Conservation (phyloP, 2,888 invertebrate genomes). For the Tetranychus truncatus region DNA sequence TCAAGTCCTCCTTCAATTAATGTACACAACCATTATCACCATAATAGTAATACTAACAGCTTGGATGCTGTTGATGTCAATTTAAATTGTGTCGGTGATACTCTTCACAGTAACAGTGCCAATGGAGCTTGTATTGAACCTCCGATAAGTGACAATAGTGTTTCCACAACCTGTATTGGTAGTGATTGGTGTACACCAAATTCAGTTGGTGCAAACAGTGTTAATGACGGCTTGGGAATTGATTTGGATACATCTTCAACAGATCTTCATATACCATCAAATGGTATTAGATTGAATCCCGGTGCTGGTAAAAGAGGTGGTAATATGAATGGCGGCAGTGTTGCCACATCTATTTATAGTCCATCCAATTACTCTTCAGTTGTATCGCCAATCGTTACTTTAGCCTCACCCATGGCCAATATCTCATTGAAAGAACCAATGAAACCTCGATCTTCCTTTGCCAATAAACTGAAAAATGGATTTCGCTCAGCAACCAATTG, state of each 20-base stretch:
- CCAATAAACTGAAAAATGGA: conserved; percentile 12
- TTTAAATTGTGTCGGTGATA: not conserved
- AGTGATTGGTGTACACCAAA: conserved; percentile 11
- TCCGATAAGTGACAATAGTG: conserved; percentile 38
- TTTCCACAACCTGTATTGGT: conserved; percentile 31
- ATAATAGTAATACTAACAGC: not conserved
- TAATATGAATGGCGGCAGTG: not conserved
- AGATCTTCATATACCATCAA: not conserved
- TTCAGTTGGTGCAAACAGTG: not conserved
- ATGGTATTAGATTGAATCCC: not conserved
- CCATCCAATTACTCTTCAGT: not conserved
- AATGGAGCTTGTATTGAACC: conserved; percentile 11
- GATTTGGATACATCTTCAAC: conserved; percentile 4
- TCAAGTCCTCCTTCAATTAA: conserved; percentile 12
- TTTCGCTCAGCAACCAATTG: conserved; percentile 16
- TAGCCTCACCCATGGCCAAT: not conserved
- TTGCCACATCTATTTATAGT: not conserved
- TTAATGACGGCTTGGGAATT: conserved; percentile 9
- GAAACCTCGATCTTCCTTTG: conserved; percentile 6
- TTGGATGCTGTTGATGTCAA: not conserved
- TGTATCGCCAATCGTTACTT: not conserved
- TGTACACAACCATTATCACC: not conserved
- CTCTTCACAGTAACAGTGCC: not conserved
- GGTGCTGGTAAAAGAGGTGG: not conserved
- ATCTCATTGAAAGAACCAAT: not conserved